Percentiles rank a stretch among this genome's conserved stretches.
Evolutionary conservation across 2,888 invertebrate species (phyloP).

Genomic region (Hedychridium roseum): DNA sequence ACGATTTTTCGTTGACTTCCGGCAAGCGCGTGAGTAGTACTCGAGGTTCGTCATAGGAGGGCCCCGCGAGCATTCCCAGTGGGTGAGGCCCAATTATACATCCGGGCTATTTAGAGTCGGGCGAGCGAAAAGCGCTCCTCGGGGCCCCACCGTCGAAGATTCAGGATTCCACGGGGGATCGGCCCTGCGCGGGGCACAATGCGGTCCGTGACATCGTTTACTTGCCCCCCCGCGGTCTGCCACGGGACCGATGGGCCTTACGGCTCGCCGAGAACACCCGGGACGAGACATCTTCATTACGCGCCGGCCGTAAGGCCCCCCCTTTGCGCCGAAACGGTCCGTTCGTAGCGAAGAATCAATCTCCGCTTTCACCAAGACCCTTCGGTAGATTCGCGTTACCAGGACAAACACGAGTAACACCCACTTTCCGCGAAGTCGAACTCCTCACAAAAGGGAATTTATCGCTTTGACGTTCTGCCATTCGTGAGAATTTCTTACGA

Average conservation of each 20-base stretch:
- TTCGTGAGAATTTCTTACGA: too few relatives aligned
- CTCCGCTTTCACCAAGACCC: too few relatives aligned
- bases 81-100: constrained; percentile 45
- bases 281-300: constrained; percentile 60
- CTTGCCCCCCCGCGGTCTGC: constrained; percentile 54
- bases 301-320: constrained; percentile 41
- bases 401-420: too few relatives aligned
- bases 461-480: too few relatives aligned
- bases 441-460: too few relatives aligned
- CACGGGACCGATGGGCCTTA: constrained; percentile 46
- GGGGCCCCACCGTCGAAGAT: constrained; percentile 7
- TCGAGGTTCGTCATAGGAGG: constrained; percentile 27
- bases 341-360: constrained; percentile 17
- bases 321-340: constrained; percentile 9
- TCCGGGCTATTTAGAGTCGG: constrained; percentile 32
- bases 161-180: constrained; percentile 46
- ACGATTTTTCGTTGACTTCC: too few relatives aligned
- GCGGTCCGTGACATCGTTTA: constrained; percentile 57
- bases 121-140: constrained; percentile 14
- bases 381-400: too few relatives aligned
- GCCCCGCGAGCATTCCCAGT: constrained; percentile 31
- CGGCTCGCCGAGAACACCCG: constrained; percentile 46
- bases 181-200: constrained; percentile 41
- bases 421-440: too few relatives aligned
- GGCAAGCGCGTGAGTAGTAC: too few relatives aligned